These are phyloP conservation scores for Papilio demoleus DNA, from an alignment of 2,888 invertebrate species.

Conservation along the genomic window DNA sequence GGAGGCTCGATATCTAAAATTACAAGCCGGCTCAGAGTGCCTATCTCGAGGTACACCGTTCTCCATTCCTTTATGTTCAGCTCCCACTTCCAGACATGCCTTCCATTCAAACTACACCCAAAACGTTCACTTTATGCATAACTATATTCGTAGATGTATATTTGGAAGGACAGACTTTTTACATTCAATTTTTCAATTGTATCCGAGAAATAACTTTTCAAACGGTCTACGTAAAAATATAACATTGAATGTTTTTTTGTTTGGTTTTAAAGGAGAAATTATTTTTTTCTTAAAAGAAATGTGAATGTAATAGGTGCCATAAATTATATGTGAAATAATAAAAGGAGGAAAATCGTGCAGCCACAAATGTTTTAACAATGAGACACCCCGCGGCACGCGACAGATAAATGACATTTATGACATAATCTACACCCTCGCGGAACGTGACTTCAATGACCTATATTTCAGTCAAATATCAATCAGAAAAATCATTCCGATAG, in stretches of 20 bases:
- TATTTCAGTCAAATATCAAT: constrained; percentile 31
- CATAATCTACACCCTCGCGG: constrained; percentile 68
- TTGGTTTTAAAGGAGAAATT: neutral
- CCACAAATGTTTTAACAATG: constrained; percentile 74
- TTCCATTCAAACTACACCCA: constrained; percentile 71
- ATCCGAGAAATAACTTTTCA: constrained; percentile 6
- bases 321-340: constrained; percentile 79
- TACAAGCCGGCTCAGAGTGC: constrained; percentile 78
- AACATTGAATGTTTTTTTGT: constrained; percentile 36
- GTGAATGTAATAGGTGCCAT: constrained; percentile 65
- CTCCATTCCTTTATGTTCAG: constrained; percentile 75
- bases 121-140: constrained; percentile 68
- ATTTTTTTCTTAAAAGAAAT: constrained; percentile 41
- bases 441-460: constrained; percentile 62
- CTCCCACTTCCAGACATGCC: constrained; percentile 77
- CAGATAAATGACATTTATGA: constrained; percentile 74
- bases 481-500: too few relatives aligned
- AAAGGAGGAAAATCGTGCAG: constrained; percentile 75
- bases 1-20: constrained; percentile 80
- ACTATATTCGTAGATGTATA: too few relatives aligned
- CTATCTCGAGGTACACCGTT: constrained; percentile 73
- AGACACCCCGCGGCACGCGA: constrained; percentile 60
- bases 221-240: constrained; percentile 13
- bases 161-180: constrained; percentile 52
- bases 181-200: constrained; percentile 35